Conservation (phyloP, 2,113 vertebrate genomes). For the Lepus americanus region DNA sequence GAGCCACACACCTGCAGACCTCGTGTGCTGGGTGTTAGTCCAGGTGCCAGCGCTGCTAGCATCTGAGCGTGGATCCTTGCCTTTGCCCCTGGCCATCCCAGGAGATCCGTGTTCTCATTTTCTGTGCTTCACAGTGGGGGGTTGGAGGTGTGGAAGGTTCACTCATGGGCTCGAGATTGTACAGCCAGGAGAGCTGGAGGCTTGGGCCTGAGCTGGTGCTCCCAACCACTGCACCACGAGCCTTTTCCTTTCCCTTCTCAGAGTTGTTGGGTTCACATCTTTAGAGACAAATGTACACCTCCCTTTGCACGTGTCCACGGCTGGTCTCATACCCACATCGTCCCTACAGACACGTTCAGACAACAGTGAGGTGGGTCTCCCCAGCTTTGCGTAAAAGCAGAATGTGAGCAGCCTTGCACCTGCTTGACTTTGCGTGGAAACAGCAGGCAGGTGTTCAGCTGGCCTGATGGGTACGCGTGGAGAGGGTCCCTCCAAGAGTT, state of each 20-base stretch:
- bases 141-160: neutral
- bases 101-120: neutral
- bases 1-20: too few relatives aligned
- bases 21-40: neutral
- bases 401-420: neutral
- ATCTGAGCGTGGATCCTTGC: neutral
- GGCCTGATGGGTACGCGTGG: neutral
- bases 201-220: neutral
- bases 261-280: neutral
- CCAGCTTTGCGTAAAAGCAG: constrained; percentile 10
- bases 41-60: neutral
- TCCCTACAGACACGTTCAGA: neutral
- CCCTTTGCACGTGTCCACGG: neutral
- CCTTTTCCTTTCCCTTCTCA: neutral
- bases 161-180: neutral
- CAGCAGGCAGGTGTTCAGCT: neutral
- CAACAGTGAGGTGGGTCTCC: neutral
- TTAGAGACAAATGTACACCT: neutral
- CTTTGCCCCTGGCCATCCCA: neutral
- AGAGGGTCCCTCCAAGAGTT: neutral
- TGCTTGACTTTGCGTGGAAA: neutral
- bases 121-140: neutral
- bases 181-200: neutral
- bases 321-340: neutral
- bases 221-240: neutral